These are phyloP conservation scores for Dryocosmus kuriphilus DNA, from an alignment of 2,888 invertebrate species.

Conservation along the genomic window DNA sequence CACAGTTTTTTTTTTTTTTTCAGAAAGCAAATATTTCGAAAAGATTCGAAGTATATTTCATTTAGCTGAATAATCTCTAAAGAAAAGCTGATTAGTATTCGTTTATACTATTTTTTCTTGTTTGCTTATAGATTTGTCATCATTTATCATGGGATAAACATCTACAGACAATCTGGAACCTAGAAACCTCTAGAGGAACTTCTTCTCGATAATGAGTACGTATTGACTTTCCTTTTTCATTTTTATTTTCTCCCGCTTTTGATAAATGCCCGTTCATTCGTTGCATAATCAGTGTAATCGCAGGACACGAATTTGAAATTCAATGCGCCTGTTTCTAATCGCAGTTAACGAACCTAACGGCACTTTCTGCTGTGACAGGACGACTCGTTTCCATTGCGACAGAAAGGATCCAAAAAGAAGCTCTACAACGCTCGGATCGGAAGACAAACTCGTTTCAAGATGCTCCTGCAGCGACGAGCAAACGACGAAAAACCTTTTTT, in stretches of 20 bases:
- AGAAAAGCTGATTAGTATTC: background rate
- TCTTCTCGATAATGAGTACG: constrained; percentile 5
- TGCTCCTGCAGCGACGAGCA: constrained; percentile 19
- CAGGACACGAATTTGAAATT: constrained; percentile 37
- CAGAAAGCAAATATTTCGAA: too few species aligned
- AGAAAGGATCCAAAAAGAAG: constrained; percentile 33
- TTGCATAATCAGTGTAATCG: constrained; percentile 23
- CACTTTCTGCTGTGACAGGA: constrained; percentile 33
- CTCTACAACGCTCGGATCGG: background rate
- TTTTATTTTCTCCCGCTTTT: background rate
- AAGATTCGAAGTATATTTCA: too few species aligned
- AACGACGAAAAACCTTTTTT: constrained; percentile 16
- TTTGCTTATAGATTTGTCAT: constrained; percentile 10
- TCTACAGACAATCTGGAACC: constrained; percentile 9
- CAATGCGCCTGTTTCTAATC: constrained; percentile 31
- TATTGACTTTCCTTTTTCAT: background rate
- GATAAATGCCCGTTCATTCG: constrained; percentile 24
- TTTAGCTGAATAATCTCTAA: background rate
- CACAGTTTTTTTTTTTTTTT: too few species aligned
- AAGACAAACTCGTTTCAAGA: constrained; percentile 34
- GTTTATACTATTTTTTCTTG: constrained; percentile 3
- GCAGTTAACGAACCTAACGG: constrained; percentile 41
- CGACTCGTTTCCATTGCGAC: constrained; percentile 25
- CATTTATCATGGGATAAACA: constrained; percentile 15
- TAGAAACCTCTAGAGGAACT: background rate